Conservation (phyloP, 1,140 invertebrate genomes). For the Bombus vancouverensis region DNA sequence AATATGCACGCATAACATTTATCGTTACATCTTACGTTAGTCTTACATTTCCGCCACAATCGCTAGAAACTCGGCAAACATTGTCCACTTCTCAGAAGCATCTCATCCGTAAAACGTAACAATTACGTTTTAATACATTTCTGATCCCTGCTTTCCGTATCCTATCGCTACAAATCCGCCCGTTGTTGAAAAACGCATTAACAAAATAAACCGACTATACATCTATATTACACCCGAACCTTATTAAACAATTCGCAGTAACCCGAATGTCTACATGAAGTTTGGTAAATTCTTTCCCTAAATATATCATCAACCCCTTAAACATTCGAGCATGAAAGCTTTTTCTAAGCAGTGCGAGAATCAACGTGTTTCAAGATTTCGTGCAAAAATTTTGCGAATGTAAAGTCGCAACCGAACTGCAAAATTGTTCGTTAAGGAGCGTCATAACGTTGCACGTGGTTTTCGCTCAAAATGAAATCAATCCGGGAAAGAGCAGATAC, state of each 20-base stretch:
- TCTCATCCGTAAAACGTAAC: neutral
- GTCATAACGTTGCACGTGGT: neutral
- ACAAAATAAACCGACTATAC: neutral
- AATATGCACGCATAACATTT: constrained; percentile 6
- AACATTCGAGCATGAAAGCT: neutral
- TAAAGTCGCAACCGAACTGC: neutral
- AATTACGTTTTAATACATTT: neutral
- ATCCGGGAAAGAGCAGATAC: too few relatives aligned
- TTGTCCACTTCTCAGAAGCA: neutral
- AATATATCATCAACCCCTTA: neutral
- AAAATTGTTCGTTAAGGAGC: neutral
- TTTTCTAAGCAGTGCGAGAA: neutral
- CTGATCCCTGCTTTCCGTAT: neutral
- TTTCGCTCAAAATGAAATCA: neutral
- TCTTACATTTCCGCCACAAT: neutral
- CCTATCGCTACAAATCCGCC: neutral
- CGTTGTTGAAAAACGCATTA: neutral
- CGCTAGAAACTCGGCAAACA: neutral
- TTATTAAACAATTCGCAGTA: neutral
- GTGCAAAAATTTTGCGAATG: neutral
- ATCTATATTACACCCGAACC: neutral
- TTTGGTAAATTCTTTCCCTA: neutral
- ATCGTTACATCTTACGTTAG: neutral
- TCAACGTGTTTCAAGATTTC: neutral
- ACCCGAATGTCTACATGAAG: neutral